Evolutionary conservation across 1,140 invertebrate species (phyloP).

Genomic region (Plutomurus gul): DNA sequence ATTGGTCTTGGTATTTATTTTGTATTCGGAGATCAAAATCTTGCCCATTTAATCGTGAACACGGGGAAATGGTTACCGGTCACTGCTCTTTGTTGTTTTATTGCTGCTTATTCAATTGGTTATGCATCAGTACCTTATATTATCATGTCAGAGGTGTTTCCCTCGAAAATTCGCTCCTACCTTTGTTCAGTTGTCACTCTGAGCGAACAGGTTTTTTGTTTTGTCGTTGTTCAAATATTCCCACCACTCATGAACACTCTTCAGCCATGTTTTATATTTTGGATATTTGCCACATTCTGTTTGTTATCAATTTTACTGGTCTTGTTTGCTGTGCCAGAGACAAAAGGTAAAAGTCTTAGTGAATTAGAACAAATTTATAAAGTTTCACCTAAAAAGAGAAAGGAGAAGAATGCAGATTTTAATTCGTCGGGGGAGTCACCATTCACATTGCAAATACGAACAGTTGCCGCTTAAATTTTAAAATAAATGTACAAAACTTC

Average conservation of each 20-base stretch:
- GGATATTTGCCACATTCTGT: background rate
- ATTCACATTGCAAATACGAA: too few relatives aligned
- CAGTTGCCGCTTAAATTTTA: too few relatives aligned
- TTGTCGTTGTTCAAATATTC: constrained; percentile 59
- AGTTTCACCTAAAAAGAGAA: background rate
- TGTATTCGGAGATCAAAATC: background rate
- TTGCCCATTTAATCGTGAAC: background rate
- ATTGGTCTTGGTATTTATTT: background rate
- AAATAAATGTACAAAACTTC: too few relatives aligned
- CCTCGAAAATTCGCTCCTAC: constrained; percentile 8
- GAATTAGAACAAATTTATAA: background rate
- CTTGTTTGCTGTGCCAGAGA: constrained; percentile 74
- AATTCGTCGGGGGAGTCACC: too few relatives aligned
- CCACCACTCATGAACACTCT: background rate
- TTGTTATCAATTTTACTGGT: background rate
- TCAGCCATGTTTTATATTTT: background rate
- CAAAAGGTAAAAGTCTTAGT: constrained; percentile 67
- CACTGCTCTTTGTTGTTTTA: constrained; percentile 1
- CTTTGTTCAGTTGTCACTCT: constrained; percentile 12
- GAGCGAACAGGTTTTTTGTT: constrained; percentile 59
- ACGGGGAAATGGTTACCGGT: constrained; percentile 30
- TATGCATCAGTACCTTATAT: constrained; percentile 43
- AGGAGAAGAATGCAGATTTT: too few relatives aligned
- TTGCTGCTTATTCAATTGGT: constrained; percentile 41
- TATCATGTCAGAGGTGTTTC: constrained; percentile 43